Evolutionary conservation across 2,888 invertebrate species (phyloP).

Genomic region (Tenthredo mesomela): DNA sequence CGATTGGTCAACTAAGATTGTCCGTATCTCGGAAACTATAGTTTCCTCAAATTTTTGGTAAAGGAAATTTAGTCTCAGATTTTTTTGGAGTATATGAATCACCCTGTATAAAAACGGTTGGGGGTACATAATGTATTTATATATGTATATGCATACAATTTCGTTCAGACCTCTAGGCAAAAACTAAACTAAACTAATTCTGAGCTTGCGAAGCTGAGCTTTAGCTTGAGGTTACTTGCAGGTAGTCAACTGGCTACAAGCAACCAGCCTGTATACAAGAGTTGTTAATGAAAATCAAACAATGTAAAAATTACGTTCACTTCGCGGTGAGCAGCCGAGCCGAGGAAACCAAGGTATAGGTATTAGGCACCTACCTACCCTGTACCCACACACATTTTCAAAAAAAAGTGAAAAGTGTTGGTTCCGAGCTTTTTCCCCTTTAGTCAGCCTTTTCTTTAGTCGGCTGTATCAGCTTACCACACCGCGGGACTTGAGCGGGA

Average conservation of each 20-base stretch:
- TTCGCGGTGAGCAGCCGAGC: slow-evolving; percentile 68
- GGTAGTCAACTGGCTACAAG: background rate
- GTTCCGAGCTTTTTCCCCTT: slow-evolving; percentile 51
- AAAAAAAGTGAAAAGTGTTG: slow-evolving; percentile 28
- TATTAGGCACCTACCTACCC: background rate
- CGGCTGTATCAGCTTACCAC: slow-evolving; percentile 64
- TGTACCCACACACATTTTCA: slow-evolving; percentile 14
- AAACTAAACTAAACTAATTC: slow-evolving; percentile 1
- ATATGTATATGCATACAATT: background rate
- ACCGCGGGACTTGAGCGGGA: slow-evolving; percentile 56
- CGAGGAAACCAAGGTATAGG: slow-evolving; percentile 3
- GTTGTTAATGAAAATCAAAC: slow-evolving; percentile 78
- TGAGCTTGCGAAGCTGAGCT: background rate
- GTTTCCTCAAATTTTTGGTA: too few relatives aligned
- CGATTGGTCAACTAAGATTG: too few relatives aligned
- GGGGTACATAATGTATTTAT: background rate
- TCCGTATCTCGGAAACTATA: too few relatives aligned
- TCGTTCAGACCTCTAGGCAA: background rate
- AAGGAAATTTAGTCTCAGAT: too few relatives aligned
- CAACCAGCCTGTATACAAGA: slow-evolving; percentile 61
- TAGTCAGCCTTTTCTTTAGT: slow-evolving; percentile 71
- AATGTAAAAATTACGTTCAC: slow-evolving; percentile 76
- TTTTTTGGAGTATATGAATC: too few relatives aligned
- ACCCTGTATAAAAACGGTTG: too few relatives aligned
- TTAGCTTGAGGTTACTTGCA: background rate